A percentile compares a stretch with the other conserved stretches of the same genome.
These are phyloP conservation scores for Phrynocephalus guinanensis DNA, from an alignment of 2,797 vertebrate genomes.

Conservation along the genomic window DNA sequence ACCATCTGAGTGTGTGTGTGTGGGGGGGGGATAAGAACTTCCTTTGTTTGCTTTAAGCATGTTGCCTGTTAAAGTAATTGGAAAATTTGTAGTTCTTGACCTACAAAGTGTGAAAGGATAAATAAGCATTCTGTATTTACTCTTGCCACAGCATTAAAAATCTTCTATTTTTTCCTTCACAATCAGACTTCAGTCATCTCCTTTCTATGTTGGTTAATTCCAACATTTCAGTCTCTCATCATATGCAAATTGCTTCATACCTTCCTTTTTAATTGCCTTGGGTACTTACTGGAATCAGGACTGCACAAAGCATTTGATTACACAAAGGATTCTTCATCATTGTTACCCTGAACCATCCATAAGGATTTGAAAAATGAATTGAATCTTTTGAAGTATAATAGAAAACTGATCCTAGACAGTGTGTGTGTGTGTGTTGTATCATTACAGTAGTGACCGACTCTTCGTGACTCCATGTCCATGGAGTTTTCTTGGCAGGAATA, in stretches of 20 bases:
- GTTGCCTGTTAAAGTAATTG: slow-evolving; percentile 26
- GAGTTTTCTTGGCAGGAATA: too few species aligned
- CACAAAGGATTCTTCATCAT: background rate
- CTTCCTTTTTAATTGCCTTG: background rate
- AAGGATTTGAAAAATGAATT: background rate
- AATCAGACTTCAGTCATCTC: background rate
- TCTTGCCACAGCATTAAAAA: background rate
- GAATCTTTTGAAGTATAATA: background rate
- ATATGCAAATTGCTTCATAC: slow-evolving; percentile 4
- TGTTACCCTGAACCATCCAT: background rate
- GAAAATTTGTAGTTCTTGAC: slow-evolving; percentile 24
- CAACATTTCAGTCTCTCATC: slow-evolving; percentile 25
- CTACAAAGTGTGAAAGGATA: slow-evolving; percentile 23
- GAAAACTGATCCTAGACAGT: background rate
- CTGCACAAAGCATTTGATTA: slow-evolving; percentile 9
- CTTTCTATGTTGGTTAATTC: slow-evolving; percentile 13
- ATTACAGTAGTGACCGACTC: too few species aligned
- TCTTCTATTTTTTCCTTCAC: background rate
- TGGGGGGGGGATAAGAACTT: background rate
- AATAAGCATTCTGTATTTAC: slow-evolving; percentile 27
- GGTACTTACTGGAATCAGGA: slow-evolving; percentile 2
- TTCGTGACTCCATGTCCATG: too few species aligned
- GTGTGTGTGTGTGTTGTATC: too few species aligned
- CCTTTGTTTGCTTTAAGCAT: slow-evolving; percentile 32
- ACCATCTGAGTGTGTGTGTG: background rate